Base-by-base conservation (phyloP, 2,888 invertebrate genomes). In the Diogma glabrata region DNA sequence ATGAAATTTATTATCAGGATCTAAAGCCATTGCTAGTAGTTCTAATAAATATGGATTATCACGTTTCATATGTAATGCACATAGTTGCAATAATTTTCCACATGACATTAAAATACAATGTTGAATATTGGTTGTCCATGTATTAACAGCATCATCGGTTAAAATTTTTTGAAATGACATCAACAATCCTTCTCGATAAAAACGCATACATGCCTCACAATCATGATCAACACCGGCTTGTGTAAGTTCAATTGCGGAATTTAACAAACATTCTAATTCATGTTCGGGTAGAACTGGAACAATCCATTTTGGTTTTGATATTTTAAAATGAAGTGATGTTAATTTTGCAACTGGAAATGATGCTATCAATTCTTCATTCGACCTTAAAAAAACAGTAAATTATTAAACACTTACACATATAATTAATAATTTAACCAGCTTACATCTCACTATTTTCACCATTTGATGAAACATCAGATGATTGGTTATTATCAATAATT, bases 71-170 rank as follows among this genome's bases (percentile, higher is more conserved):
- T 95, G 95, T 61, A 89, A 78, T 58, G 93, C 92, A 75, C 93
- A 91, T 60, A 96, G 75, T 73, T 93, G 91, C 57, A 96, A 82
- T 60, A 95, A 77, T 67, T 89, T 86, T 67, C 90, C 85, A 66
- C 94, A 93, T 67, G 95, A 95, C 63, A 88, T 84, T 64, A 91
- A 81, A 60, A 96, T 95, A 73, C 92, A 94, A 67, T 84, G 86
- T 70, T 96, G 95, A 66, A 96, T 96, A 70, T 95, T 95, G 63
- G 84, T 81, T 72, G 95, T 96, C 96, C 96, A 96, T 63, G 93
- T 93, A 64, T 89, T 89, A 49, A 96, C 95, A 50, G 96, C 95
- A 72, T 96, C 96, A 71, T 96, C 96, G 16, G 94, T 94, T 63
- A 96, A 77, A 65, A 96, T 93, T 75, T 95, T 95, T 48, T 90